Evolutionary conservation across 2,888 invertebrate genomes (phyloP), one percentile per base, ranked within the genome.

Genomic region (Acrocera orbiculus): DNA sequence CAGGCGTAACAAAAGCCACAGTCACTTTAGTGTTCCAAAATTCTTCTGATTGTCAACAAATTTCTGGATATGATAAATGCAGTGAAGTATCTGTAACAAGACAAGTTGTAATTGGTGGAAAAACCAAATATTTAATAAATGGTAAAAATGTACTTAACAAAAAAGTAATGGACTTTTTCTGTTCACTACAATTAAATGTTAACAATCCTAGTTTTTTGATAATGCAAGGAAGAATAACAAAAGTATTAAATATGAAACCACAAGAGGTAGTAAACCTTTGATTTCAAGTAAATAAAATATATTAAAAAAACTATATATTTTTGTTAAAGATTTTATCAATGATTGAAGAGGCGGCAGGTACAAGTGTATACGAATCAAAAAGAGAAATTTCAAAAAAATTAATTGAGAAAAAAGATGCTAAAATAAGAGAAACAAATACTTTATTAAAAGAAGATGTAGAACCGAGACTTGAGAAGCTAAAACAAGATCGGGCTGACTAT

Each of bases 181-280:
- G 90, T 48, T 90, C 93, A 0, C 81, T 98, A 5, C 93, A 95
- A 54, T 65, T 98, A 24, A 99, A 99, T 53, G 90, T 99, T 3
- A 98, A 98, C 63, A 98, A 98, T 64, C 98, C 98, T 0, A 95
- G 98, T 58, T 98, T 96, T 62, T 71, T 98, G 22, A 98, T 99
- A 50, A 96, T 98, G 96, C 98, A 98, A 67, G 98, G 98, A 0
- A 73, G 92, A 42, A 93, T 98, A 44, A 96, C 96, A 2, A 96
- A 98, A 66, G 96, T 99, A 3, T 65, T 98, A 16, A 96, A 92
- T 56, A 98, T 98, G 96, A 98, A 95, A 54, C 93, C 98, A 0
- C 72, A 76, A 27, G 96, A 98, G 70, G 87, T 87, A 58, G 8
- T 22, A 22, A 8, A 22, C 7, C 2, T 22, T 22, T 22, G 8